Conservation (phyloP, 2,888 invertebrate species). For the Onchidella celtica region DNA sequence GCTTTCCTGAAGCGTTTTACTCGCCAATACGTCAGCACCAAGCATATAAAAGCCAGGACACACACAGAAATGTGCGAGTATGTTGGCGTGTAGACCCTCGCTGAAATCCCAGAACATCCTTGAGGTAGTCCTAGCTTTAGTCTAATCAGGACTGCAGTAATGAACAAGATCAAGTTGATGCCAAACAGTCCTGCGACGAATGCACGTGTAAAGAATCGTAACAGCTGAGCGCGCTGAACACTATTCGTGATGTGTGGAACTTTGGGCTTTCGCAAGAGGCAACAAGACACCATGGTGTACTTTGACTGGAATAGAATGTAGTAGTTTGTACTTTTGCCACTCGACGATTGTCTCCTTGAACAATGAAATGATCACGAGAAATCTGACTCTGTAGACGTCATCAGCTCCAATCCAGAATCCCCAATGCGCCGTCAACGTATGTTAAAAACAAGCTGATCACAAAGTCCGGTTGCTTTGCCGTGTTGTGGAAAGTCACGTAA, state of each 20-base stretch:
- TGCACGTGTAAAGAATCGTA: not conserved
- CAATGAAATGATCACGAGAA: too few relatives aligned
- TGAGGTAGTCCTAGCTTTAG: not conserved
- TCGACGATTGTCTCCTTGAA: too few relatives aligned
- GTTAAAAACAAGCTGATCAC: too few relatives aligned
- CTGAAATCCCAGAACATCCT: not conserved
- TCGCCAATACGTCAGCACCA: not conserved
- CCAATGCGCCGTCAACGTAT: too few relatives aligned
- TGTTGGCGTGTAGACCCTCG: not conserved
- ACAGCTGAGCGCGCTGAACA: not conserved
- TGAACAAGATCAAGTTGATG: not conserved
- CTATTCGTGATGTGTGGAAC: not conserved
- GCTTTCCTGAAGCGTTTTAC: not conserved
- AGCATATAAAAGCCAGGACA: not conserved
- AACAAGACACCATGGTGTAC: not conserved
- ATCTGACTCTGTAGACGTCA: too few relatives aligned
- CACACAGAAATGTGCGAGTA: not conserved
- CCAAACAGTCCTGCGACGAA: not conserved
- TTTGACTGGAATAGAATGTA: too few relatives aligned
- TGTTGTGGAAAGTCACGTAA: too few relatives aligned
- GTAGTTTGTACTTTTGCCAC: too few relatives aligned
- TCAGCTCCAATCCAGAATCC: too few relatives aligned
- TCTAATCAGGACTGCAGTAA: not conserved
- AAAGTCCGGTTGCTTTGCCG: too few relatives aligned
- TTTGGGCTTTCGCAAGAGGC: not conserved